These are phyloP conservation scores for Cordilura impudica DNA, from an alignment of 2,888 invertebrate species.

Conservation along the genomic window DNA sequence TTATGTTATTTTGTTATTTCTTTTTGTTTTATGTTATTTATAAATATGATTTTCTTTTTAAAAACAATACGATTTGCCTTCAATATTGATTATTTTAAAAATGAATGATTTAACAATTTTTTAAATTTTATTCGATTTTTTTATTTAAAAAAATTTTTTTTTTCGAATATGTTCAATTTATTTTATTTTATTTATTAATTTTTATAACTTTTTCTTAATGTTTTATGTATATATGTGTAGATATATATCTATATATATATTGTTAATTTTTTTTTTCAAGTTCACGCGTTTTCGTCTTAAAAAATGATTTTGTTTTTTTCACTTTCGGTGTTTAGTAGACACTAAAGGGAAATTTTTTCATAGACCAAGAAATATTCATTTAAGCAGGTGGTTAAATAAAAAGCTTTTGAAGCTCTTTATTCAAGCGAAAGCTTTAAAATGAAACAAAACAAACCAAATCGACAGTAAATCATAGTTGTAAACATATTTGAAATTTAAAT, in stretches of 20 bases:
- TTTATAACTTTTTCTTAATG: constrained; percentile 12
- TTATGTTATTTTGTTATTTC: too few relatives aligned
- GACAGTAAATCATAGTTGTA: not conserved
- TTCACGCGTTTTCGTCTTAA: constrained; percentile 35
- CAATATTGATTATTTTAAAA: not conserved
- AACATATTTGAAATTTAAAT: too few relatives aligned
- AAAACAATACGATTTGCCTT: too few relatives aligned
- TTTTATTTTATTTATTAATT: constrained; percentile 3
- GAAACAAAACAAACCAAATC: constrained; percentile 1
- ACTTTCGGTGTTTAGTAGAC: constrained; percentile 60
- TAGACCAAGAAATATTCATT: constrained; percentile 10
- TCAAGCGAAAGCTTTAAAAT: constrained; percentile 16
- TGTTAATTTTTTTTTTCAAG: constrained; percentile 45
- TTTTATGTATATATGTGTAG: constrained; percentile 31
- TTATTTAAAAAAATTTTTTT: not conserved
- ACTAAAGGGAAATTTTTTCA: constrained; percentile 57
- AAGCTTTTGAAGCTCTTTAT: constrained; percentile 52
- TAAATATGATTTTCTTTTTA: not conserved
- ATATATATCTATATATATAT: constrained; percentile 24
- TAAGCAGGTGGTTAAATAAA: constrained; percentile 55
- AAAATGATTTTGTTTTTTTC: constrained; percentile 36
- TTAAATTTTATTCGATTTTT: not conserved
- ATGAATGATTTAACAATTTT: not conserved
- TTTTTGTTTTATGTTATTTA: too few relatives aligned
- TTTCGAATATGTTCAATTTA: not conserved